Base-by-base conservation (phyloP, 2,888 invertebrate species). In the Sericinus montela region DNA sequence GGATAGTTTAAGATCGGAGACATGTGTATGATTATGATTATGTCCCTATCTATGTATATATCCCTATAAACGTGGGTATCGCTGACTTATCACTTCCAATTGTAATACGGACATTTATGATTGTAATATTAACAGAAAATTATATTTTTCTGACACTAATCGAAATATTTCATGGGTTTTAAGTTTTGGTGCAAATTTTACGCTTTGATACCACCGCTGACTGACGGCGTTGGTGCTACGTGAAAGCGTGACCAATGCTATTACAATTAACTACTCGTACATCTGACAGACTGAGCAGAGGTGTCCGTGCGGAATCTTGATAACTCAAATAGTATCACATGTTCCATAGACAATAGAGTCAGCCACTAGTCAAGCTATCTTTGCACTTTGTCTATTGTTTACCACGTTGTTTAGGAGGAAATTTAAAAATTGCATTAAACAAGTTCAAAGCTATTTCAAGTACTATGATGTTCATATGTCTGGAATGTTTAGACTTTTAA, bases 231-330 rank as follows among this genome's bases (percentile, higher is more conserved):
- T 34, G 39, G 35, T 29, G 35, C 28, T 45, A 59, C 58, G 65
- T 46, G 75, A 75, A 74, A 77, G 77, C 78, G 74, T 77, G 71
- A 74, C 75, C 64, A 41, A 56, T 54, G 48, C 53, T 36, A 29
- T 37, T 60, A 72, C 69, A 72, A 73, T 70, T 74, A 75, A 62
- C 56, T 49, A 60, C n/a, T n/a, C n/a, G n/a, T n/a, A n/a, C 65
- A 62, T 58, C 41, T 49, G n/a, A n/a, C n/a, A n/a, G n/a, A n/a
- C 50, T 43, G 49, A 38, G 60, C 52, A 52, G 35, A 36, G 29
- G 43, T 47, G 46, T 48, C 42, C 48, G 48, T 23, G 19, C 42
- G 32, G 15, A 42, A 73, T 75, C 74, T 67, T 65, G 76, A 78
- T 78, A 71, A 42, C 19, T 43, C 64, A 59, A 74, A 72, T 74